phyloP scores from a whole-genome alignment of 2,888 invertebrate species.

The Antitype chi region DNA sequence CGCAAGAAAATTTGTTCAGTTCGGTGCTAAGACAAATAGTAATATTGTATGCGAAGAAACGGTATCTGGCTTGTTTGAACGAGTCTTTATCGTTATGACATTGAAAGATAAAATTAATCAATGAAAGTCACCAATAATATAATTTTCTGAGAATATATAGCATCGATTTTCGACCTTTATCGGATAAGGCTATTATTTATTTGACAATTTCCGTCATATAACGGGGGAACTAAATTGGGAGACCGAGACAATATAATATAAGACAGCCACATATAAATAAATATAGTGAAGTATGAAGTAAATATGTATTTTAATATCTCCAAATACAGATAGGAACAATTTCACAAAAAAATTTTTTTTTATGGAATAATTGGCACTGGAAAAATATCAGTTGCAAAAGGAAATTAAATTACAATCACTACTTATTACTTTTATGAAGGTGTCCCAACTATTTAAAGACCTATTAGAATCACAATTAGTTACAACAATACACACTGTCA shows the following conservation, averaged over 20 bases:
- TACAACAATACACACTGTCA: constrained; percentile 22
- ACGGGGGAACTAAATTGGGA: background rate
- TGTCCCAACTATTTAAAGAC: constrained; percentile 14
- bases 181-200: constrained; percentile 29
- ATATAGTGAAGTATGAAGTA: too few relatives aligned
- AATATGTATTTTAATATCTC: background rate
- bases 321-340: background rate
- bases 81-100: constrained; percentile 75
- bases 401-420: constrained; percentile 1
- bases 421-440: constrained; percentile 17
- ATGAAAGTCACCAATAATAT: constrained; percentile 71
- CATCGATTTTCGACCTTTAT: constrained; percentile 51
- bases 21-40: constrained; percentile 47
- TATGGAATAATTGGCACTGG: background rate
- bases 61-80: constrained; percentile 53
- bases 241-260: background rate
- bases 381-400: background rate
- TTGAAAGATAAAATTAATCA: constrained; percentile 81
- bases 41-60: constrained; percentile 57
- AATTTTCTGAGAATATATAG: constrained; percentile 52
- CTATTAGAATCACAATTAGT: constrained; percentile 4
- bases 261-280: background rate
- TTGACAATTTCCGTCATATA: constrained; percentile 41
- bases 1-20: constrained; percentile 47
- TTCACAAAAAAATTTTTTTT: background rate